Evolutionary conservation across 2,797 vertebrate species (phyloP), one percentile per base, ranked within the genome.

Genomic region (Syngnathus rostellatus): DNA sequence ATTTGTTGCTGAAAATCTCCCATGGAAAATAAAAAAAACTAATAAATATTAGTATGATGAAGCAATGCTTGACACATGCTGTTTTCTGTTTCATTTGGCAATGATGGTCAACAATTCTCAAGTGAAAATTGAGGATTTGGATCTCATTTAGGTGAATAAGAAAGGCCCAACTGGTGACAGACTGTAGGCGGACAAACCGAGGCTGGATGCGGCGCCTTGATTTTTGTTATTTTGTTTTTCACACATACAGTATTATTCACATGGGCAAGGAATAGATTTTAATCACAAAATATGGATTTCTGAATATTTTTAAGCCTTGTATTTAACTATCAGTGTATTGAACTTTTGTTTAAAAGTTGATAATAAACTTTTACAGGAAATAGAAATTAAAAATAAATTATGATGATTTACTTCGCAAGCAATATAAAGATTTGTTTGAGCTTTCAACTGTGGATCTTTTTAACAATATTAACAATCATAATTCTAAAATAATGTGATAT

Each of bases 161-260:
- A 81, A 60, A 70, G 72, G 72, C 76, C 63, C 64, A 43, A 72
- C 58, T 75, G 74, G 74, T 83, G 82, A 83, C 75, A 88, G 83
- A 85, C 79, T 75, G 83, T 79, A 72, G 86, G 85, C 72, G 79
- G 79, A 81, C 78, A 82, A 75, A 66, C 75, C 71, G 69, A 65
- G 81, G 64, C 71, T 40, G 40, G 70, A 81, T 81, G 70, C 68
- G 74, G 68, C 74, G 66, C 46, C 75, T 60, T 16, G 68, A 75
- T 79, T 79, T 82, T 16, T 37, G 11, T 25, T 12, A 4, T 79
- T 82, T 16, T 57, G 16, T 23, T 25, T 12, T 21, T 72, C 81
- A 73, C 79, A 77, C 77, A 68, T 68, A 81, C 73, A 73, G 31
- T 72, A 79, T 81, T 77, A 75, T 67, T 85, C 83, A 75, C 77